These are phyloP conservation scores for Cygnus buccinator DNA, from an alignment of 2,113 vertebrate genomes.

Conservation along the genomic window DNA sequence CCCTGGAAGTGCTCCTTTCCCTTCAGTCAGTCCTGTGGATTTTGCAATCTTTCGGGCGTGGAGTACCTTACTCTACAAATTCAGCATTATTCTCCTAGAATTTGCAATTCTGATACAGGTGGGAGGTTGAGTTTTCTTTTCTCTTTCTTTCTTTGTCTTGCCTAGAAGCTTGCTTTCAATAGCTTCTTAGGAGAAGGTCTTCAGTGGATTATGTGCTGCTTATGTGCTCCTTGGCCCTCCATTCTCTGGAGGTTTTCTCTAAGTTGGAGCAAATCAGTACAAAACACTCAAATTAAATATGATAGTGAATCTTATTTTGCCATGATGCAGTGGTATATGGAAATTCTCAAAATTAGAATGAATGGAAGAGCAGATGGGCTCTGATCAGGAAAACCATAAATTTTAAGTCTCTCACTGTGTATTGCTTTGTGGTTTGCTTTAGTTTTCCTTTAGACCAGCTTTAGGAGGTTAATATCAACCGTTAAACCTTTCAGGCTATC, in stretches of 20 bases:
- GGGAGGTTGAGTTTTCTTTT: no score
- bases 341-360: neutral
- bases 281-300: neutral
- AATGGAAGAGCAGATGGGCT: neutral
- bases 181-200: neutral
- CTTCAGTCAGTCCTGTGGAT: neutral
- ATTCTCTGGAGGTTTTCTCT: neutral
- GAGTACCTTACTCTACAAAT: neutral
- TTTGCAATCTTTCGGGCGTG: neutral
- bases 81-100: neutral
- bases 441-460: conserved; percentile 17
- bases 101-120: neutral
- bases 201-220: neutral
- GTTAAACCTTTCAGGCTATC: conserved; percentile 21
- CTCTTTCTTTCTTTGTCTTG: neutral
- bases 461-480: conserved; percentile 31
- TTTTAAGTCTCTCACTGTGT: neutral
- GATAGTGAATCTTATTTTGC: neutral
- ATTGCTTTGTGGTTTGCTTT: conserved; percentile 17
- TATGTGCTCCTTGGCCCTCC: neutral
- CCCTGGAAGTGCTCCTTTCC: neutral
- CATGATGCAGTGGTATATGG: neutral
- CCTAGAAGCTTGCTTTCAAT: neutral
- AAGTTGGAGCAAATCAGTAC: neutral
- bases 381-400: neutral